Conservation (phyloP, 2,113 vertebrate genomes). For the Ranitomeya imitator region DNA sequence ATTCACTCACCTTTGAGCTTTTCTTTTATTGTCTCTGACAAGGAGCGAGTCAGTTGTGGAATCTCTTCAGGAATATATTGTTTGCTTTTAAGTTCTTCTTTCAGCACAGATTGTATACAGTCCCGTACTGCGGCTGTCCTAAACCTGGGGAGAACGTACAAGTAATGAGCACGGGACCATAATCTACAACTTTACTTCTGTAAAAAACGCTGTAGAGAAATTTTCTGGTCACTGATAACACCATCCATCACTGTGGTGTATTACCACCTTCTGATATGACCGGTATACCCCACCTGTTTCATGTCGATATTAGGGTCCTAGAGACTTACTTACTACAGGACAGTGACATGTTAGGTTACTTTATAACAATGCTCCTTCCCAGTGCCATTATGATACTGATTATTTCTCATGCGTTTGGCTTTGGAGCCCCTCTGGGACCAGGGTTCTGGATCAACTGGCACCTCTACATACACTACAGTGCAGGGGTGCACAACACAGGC, state of each 20-base stretch:
- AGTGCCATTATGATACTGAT: too few species aligned
- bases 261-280: background rate
- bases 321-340: background rate
- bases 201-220: background rate
- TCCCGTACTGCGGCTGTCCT: constrained; percentile 81
- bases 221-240: too few species aligned
- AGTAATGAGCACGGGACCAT: background rate
- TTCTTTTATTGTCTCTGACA: constrained; percentile 85
- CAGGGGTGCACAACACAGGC: too few species aligned
- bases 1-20: constrained; percentile 83
- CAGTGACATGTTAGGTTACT: background rate
- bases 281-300: background rate
- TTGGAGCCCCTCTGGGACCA: too few species aligned
- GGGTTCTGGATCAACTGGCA: too few species aligned
- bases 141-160: constrained; percentile 75
- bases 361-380: background rate
- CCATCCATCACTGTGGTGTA: background rate
- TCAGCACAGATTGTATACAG: constrained; percentile 81
- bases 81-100: constrained; percentile 75
- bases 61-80: constrained; percentile 81
- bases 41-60: constrained; percentile 71
- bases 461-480: too few species aligned
- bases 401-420: too few species aligned
- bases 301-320: background rate
- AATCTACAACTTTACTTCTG: background rate